phyloP scores from a whole-genome alignment of 1,140 invertebrate genomes.

The Chironomus tepperi region DNA sequence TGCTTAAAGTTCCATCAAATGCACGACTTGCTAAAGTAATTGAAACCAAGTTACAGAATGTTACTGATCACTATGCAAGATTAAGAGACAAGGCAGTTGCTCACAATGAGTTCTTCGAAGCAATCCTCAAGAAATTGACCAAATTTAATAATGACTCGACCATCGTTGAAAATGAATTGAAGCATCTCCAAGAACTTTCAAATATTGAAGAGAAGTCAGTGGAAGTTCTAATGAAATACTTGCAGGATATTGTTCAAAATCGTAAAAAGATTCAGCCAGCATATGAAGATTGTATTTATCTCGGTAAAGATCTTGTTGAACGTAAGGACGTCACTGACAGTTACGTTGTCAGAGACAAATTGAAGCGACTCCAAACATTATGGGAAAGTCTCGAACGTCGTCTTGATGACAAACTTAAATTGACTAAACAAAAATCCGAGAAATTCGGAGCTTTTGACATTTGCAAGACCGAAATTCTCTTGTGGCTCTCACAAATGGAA shows the following conservation, averaged over 20 bases:
- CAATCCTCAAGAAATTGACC: slow-evolving; percentile 62
- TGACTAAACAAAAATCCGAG: slow-evolving; percentile 72
- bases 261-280: slow-evolving; percentile 39
- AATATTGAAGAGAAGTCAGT: slow-evolving; percentile 62
- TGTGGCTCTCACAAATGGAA: slow-evolving; percentile 79
- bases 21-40: slow-evolving; percentile 80
- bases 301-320: slow-evolving; percentile 73
- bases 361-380: slow-evolving; percentile 76
- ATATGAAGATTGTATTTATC: slow-evolving; percentile 69
- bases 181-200: slow-evolving; percentile 61
- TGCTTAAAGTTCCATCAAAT: slow-evolving; percentile 73
- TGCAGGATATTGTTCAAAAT: slow-evolving; percentile 47
- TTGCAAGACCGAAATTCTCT: slow-evolving; percentile 69
- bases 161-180: slow-evolving; percentile 62
- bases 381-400: slow-evolving; percentile 76
- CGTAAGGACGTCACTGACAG: slow-evolving; percentile 88
- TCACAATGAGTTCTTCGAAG: slow-evolving; percentile 70
- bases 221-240: slow-evolving; percentile 57
- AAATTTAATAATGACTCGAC: slow-evolving; percentile 59
- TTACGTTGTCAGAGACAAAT: slow-evolving; percentile 68
- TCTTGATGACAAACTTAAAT: slow-evolving; percentile 73
- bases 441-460: slow-evolving; percentile 77
- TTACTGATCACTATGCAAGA: slow-evolving; percentile 74
- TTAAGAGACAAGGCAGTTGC: slow-evolving; percentile 67
- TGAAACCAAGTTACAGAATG: slow-evolving; percentile 77